These are phyloP conservation scores for Rhagologus leucostigma DNA, from an alignment of 2,113 vertebrate genomes.

Conservation along the genomic window DNA sequence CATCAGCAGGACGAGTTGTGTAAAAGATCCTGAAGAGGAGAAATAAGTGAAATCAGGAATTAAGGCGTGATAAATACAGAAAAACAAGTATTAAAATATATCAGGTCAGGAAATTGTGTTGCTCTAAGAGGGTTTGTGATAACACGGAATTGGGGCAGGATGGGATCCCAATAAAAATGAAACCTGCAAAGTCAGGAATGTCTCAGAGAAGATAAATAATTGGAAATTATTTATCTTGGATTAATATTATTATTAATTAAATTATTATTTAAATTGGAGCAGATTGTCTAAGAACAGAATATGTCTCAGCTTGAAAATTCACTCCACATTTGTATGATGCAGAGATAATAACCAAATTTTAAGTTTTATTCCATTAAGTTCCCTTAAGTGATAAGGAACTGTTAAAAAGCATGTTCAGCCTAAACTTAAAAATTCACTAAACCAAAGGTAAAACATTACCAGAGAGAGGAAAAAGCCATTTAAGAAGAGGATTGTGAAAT, in stretches of 20 bases:
- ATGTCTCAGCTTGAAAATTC: neutral
- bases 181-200: neutral
- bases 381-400: neutral
- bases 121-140: neutral
- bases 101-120: neutral
- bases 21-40: conserved; percentile 16
- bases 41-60: conserved; percentile 18
- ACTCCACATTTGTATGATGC: neutral
- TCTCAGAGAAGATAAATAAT: neutral
- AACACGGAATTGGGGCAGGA: neutral
- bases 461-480: neutral
- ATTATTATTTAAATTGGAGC: no score
- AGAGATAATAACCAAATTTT: neutral
- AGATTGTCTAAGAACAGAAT: neutral
- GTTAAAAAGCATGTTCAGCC: neutral
- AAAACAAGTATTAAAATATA: neutral
- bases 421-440: neutral
- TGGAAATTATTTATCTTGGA: no score
- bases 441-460: neutral
- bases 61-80: conserved; percentile 35
- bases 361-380: neutral
- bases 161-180: neutral
- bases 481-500: neutral
- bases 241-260: no score
- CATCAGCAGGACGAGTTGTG: conserved; percentile 1